Evolutionary conservation across 2,113 vertebrate genomes (phyloP).

Genomic region (Eubucco bourcierii): DNA sequence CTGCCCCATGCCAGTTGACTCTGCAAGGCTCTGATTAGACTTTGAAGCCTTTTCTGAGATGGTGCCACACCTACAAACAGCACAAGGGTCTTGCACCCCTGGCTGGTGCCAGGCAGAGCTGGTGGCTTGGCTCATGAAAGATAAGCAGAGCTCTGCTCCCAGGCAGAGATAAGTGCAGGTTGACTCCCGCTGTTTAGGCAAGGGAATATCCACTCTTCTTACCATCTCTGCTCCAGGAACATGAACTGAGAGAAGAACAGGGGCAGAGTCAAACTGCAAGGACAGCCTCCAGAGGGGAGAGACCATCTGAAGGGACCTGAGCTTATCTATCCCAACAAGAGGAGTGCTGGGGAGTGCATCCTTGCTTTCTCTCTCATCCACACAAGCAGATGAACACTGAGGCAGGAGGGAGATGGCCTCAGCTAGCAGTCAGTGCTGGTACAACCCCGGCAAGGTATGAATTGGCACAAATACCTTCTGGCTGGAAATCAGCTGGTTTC

Average conservation of each 20-base stretch:
- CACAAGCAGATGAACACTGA: neutral
- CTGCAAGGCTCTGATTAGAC: neutral
- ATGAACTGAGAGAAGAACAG: neutral
- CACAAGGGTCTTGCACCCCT: no score
- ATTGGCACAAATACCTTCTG: conserved; percentile 44
- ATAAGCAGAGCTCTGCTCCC: neutral
- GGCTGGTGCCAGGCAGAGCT: neutral
- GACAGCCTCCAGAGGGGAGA: neutral
- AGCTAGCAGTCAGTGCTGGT: conserved; percentile 26
- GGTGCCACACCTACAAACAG: neutral
- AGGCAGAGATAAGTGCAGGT: neutral
- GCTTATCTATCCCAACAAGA: neutral
- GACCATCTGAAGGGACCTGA: neutral
- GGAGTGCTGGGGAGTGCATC: neutral
- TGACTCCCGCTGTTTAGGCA: neutral
- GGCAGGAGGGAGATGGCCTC: conserved; percentile 4
- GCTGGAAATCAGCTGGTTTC: conserved; percentile 37
- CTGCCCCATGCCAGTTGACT: neutral
- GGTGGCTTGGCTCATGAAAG: neutral
- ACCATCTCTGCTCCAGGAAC: neutral
- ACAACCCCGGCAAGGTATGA: conserved; percentile 14
- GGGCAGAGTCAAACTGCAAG: neutral
- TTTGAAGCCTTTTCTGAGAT: neutral
- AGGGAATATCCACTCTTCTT: accelerated
- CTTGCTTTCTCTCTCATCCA: neutral